These are phyloP conservation scores for Drosophila longiperda DNA, from an alignment of 2,888 invertebrate species.

Conservation along the genomic window DNA sequence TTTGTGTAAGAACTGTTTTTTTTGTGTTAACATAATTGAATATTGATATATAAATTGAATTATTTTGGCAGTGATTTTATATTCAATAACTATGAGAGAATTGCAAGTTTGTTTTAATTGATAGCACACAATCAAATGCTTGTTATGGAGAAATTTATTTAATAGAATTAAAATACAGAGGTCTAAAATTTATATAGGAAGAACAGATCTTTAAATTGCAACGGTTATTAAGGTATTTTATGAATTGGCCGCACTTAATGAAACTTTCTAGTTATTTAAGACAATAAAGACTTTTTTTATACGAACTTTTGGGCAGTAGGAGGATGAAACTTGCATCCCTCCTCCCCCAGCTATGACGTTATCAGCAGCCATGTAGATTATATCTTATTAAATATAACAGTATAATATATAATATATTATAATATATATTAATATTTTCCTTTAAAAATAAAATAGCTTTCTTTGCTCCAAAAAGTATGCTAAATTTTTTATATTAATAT, in stretches of 20 bases:
- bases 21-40: conserved; percentile 32
- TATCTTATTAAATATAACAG: background rate
- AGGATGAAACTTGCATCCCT: background rate
- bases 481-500: background rate
- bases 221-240: background rate
- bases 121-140: background rate
- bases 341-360: background rate
- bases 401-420: too few relatives aligned
- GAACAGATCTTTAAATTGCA: too few relatives aligned
- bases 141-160: background rate
- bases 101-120: too few relatives aligned
- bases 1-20: background rate
- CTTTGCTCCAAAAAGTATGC: conserved; percentile 13
- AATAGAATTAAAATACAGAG: background rate
- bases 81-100: background rate
- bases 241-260: background rate
- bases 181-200: accelerated
- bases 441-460: background rate
- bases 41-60: conserved; percentile 46
- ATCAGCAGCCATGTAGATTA: background rate
- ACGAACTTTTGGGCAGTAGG: too few relatives aligned
- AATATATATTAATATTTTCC: too few relatives aligned
- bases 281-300: background rate
- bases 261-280: background rate
- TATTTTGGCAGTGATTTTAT: conserved; percentile 1